Conservation (phyloP, 2,888 invertebrate species). For the Drosophila flavopinicola region DNA sequence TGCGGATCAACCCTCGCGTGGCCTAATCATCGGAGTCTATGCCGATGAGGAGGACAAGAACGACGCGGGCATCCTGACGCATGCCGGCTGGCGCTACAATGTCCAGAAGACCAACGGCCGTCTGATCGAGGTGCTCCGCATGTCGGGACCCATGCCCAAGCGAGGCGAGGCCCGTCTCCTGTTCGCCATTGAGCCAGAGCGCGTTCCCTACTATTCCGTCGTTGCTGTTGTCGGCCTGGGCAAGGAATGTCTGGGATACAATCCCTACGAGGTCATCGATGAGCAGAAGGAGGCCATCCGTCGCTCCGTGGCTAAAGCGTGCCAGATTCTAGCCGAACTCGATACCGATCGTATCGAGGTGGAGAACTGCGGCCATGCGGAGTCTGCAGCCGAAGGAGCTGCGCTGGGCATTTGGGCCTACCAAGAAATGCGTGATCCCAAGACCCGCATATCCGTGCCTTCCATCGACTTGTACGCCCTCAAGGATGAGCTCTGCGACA, state of each 20-base stretch:
- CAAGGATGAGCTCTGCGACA: slow-evolving; percentile 88
- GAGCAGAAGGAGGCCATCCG: slow-evolving; percentile 91
- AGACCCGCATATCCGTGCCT: slow-evolving; percentile 71
- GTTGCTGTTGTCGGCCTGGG: slow-evolving; percentile 92
- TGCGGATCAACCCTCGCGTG: slow-evolving; percentile 83
- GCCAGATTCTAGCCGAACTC: slow-evolving; percentile 86
- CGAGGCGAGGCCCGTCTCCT: slow-evolving; percentile 87
- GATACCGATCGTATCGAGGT: slow-evolving; percentile 87
- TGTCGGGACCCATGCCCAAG: slow-evolving; percentile 85
- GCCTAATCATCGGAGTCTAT: slow-evolving; percentile 88
- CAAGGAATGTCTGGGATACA: slow-evolving; percentile 88
- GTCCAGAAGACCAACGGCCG: slow-evolving; percentile 85
- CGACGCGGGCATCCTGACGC: slow-evolving; percentile 87
- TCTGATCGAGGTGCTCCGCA: slow-evolving; percentile 86
- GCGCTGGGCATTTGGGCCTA: slow-evolving; percentile 89
- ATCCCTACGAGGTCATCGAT: slow-evolving; percentile 89
- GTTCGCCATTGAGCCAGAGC: slow-evolving; percentile 87
- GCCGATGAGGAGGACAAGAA: slow-evolving; percentile 86
- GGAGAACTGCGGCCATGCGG: slow-evolving; percentile 90
- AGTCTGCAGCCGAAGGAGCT: slow-evolving; percentile 92
- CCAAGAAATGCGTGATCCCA: slow-evolving; percentile 85
- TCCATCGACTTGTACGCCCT: slow-evolving; percentile 85
- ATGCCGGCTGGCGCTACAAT: slow-evolving; percentile 87
- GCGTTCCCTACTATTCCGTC: slow-evolving; percentile 85
- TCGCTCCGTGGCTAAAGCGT: slow-evolving; percentile 88